Conservation (phyloP, 2,888 invertebrate genomes). For the Neria commutata region DNA sequence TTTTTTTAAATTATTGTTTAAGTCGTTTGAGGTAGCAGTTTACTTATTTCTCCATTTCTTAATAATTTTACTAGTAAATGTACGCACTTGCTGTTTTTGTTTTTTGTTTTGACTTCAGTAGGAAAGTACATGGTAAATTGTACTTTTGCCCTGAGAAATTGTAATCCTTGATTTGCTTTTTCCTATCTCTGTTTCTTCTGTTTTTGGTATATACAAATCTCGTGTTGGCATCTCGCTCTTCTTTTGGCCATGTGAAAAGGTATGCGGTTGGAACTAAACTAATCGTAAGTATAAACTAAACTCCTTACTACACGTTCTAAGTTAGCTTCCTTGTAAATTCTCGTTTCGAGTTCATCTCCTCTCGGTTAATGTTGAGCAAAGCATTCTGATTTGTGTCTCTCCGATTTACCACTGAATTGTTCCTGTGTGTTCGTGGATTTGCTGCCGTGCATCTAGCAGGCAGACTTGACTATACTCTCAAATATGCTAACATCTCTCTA, state of each 20-base stretch:
- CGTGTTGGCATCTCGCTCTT: neutral
- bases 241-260: constrained; percentile 1
- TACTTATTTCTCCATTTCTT: constrained; percentile 29
- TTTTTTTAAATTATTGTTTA: constrained; percentile 55
- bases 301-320: neutral
- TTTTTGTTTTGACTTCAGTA: constrained; percentile 23
- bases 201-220: neutral
- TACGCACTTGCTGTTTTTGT: constrained; percentile 36
- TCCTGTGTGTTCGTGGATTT: neutral
- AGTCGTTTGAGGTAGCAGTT: constrained; percentile 56
- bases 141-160: constrained; percentile 63
- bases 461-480: constrained; percentile 5
- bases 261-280: neutral
- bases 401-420: neutral
- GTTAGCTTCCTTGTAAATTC: constrained; percentile 1
- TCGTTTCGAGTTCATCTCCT: constrained; percentile 9
- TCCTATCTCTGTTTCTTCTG: neutral
- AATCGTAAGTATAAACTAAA: neutral
- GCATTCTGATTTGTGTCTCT: constrained; percentile 24
- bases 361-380: constrained; percentile 42
- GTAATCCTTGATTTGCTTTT: constrained; percentile 33
- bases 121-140: constrained; percentile 56
- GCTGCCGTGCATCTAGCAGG: neutral
- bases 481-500: constrained; percentile 16
- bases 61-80: constrained; percentile 30